Evolutionary conservation across 2,888 invertebrate genomes (phyloP), one percentile per base, ranked within the genome.

Genomic region (Eupithecia insigniata): DNA sequence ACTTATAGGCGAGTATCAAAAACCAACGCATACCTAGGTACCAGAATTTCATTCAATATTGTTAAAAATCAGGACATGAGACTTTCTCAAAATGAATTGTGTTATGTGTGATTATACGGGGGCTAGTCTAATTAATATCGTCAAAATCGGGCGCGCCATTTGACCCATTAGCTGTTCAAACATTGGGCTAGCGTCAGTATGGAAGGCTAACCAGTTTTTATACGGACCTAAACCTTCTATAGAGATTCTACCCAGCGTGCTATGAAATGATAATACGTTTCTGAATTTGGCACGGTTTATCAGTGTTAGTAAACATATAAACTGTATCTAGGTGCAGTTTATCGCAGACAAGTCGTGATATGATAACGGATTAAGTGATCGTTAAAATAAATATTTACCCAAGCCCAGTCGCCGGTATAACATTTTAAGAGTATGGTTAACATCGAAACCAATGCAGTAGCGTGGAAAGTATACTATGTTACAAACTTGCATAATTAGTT

Each of bases 121-220:
- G 64, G 70, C 51, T 66, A 39, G 69, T 58, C 69, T 87, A 89
- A 89, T 89, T 87, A 87, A 87, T 85, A 82, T 81, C 82, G 80
- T 84, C 86, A 79, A 84, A 81, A 82, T 78, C 83, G 82, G 91
- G 92, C 83, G 90, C 68, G 78, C 74, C 73, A 46, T 28, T 70
- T 84, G 89, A 86, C 83, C 92, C 92, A 93, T 92, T 92, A 92
- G 87, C 79, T 88, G 84, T 81, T 83, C 87, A 92, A 92, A 92
- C 92, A 92, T 79, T 80, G 81, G 28, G 64, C 36, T 85, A 84
- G 85, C 85, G 87, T 79, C 84, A 85, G 79, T 80, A 71, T 82
- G 76, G 76, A 78, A 73, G 67, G 71, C 68, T 32, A 61, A 36
- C 64, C 34, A 64, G 22, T 36, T 64, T 64, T 34, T 62, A 34